These are phyloP conservation scores for Drosophila paranaensis DNA, from an alignment of 2,888 invertebrate species.

Conservation along the genomic window DNA sequence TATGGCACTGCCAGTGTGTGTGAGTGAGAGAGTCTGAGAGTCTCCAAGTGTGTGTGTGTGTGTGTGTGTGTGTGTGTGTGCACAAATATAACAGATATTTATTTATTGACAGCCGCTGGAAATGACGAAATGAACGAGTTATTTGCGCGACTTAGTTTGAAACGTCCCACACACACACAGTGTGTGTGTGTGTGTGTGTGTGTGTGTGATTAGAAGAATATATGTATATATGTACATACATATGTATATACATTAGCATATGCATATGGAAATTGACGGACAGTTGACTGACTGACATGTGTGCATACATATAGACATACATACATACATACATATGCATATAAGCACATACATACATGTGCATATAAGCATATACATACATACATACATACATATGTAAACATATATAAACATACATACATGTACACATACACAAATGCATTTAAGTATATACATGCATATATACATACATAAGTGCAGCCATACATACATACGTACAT, in stretches of 20 bases:
- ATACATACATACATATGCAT: background rate
- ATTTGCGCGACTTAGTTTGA: constrained; percentile 69
- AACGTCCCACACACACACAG: constrained; percentile 44
- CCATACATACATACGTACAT: too few relatives aligned
- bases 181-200: background rate
- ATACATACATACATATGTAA: background rate
- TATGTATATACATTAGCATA: constrained; percentile 16
- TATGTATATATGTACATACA: constrained; percentile 12
- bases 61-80: constrained; percentile 15
- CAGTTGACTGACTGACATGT: constrained; percentile 24
- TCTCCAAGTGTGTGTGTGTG: constrained; percentile 1
- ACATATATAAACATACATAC: too few relatives aligned
- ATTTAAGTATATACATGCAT: too few relatives aligned
- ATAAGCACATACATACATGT: too few relatives aligned
- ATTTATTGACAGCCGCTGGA: constrained; percentile 65
- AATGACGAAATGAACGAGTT: constrained; percentile 76
- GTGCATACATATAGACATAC: background rate
- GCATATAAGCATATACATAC: too few relatives aligned
- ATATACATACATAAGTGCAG: too few relatives aligned
- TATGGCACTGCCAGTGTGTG: constrained; percentile 19
- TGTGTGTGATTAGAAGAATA: constrained; percentile 20
- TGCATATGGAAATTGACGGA: constrained; percentile 32
- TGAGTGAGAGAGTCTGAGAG: background rate
- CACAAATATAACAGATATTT: constrained; percentile 60
- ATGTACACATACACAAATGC: too few relatives aligned